These are phyloP conservation scores for Pachyrhynchus sulphureomaculatus DNA, from an alignment of 1,140 invertebrate genomes.

Conservation along the genomic window DNA sequence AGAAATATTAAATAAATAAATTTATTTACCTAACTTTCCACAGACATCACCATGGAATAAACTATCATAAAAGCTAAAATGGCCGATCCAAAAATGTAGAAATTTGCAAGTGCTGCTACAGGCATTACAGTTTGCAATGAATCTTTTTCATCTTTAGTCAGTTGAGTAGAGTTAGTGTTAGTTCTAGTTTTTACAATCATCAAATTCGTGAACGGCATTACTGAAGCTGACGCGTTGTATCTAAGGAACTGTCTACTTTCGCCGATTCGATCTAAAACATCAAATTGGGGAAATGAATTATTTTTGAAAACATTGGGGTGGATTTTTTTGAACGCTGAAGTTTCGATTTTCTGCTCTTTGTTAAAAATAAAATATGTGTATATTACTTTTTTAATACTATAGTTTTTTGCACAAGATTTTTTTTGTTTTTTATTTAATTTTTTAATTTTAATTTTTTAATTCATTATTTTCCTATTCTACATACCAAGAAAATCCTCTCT, in stretches of 20 bases:
- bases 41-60: conserved; percentile 25
- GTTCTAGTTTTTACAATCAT: conserved; percentile 10
- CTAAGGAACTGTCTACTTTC: conserved; percentile 1
- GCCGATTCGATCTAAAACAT: conserved; percentile 3
- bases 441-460: too few relatives aligned
- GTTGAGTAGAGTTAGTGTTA: background rate
- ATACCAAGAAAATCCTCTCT: too few relatives aligned
- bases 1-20: too few relatives aligned
- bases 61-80: conserved; percentile 27
- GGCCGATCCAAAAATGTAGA: conserved; percentile 27
- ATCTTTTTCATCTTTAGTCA: conserved; percentile 17
- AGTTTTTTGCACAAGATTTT: too few relatives aligned
- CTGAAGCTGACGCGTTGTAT: conserved; percentile 5
- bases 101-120: conserved; percentile 19
- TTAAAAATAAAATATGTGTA: too few relatives aligned
- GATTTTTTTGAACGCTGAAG: too few relatives aligned
- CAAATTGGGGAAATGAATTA: background rate
- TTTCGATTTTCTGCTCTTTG: too few relatives aligned
- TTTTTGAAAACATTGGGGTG: too few relatives aligned
- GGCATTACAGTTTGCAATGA: conserved; percentile 24
- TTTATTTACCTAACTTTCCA: background rate
- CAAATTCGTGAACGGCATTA: conserved; percentile 14
- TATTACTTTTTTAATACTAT: too few relatives aligned
- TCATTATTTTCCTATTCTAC: too few relatives aligned
- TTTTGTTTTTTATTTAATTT: too few relatives aligned